Evolutionary conservation across 2,888 invertebrate species (phyloP).

Genomic region (Chouioia cunea): DNA sequence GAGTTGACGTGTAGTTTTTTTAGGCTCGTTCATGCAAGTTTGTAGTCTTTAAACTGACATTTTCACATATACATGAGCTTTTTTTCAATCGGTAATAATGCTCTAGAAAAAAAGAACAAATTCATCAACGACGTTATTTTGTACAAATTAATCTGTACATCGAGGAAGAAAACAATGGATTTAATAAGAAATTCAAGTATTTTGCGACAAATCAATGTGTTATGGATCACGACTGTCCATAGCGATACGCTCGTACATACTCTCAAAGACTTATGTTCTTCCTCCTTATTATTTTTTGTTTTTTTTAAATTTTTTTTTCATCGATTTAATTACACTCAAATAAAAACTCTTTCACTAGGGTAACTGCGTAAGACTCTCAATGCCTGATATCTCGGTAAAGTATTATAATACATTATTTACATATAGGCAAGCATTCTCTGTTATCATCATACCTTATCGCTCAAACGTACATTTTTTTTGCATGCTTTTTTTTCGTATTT

Average conservation of each 20-base stretch:
- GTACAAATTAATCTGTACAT: constrained; percentile 57
- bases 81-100: constrained; percentile 44
- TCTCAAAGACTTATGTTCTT: constrained; percentile 44
- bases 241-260: constrained; percentile 44
- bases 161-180: constrained; percentile 52
- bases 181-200: constrained; percentile 50
- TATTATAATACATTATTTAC: constrained; percentile 66
- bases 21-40: constrained; percentile 59
- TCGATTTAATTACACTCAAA: constrained; percentile 50
- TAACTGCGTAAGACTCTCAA: constrained; percentile 62
- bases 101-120: constrained; percentile 50
- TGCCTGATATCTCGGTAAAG: constrained; percentile 59
- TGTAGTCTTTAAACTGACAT: constrained; percentile 56
- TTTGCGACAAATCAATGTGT: constrained; percentile 47
- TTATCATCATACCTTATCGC: constrained; percentile 48
- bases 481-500: constrained; percentile 46
- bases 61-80: constrained; percentile 55
- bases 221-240: constrained; percentile 46
- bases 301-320: constrained; percentile 8
- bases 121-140: constrained; percentile 53
- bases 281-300: constrained; percentile 40
- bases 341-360: constrained; percentile 54
- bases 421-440: constrained; percentile 60
- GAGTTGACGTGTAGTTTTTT: constrained; percentile 57
- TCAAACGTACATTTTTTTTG: constrained; percentile 34